A percentile compares a stretch with the other conserved stretches of the same genome.
These are phyloP conservation scores for Hippocampus mohnikei DNA, from an alignment of 2,113 vertebrate species.

Conservation along the genomic window DNA sequence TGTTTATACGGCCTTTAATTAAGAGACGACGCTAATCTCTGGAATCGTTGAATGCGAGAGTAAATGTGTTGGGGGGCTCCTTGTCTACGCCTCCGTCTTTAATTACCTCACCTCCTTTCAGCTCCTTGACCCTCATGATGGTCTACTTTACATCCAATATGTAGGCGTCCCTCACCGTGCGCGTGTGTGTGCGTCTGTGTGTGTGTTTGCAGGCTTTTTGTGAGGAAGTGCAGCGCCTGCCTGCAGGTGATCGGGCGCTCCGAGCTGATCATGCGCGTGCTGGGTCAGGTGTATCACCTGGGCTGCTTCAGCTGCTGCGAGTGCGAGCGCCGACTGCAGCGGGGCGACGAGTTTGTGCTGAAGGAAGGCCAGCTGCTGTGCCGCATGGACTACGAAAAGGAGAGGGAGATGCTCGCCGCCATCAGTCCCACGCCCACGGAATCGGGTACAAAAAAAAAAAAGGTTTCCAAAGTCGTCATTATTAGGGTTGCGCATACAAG, in stretches of 20 bases:
- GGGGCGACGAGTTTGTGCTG: conserved; percentile 87
- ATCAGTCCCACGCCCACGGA: conserved; percentile 84
- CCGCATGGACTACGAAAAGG: conserved; percentile 87
- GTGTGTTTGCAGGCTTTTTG: conserved; percentile 76
- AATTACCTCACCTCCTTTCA: conserved; percentile 34
- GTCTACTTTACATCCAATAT: conserved; percentile 2
- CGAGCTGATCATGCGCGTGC: conserved; percentile 86
- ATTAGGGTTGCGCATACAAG: too few species aligned
- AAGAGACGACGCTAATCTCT: conserved; percentile 58
- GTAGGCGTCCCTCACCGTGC: background rate
- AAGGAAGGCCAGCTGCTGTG: conserved; percentile 89
- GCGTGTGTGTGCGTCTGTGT: background rate
- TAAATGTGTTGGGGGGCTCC: conserved; percentile 36
- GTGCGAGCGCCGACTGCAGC: conserved; percentile 84
- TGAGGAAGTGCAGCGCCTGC: conserved; percentile 86
- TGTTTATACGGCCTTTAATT: conserved; percentile 64
- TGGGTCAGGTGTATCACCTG: conserved; percentile 85
- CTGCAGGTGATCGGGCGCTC: conserved; percentile 82
- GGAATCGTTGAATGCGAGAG: conserved; percentile 38
- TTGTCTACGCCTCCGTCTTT: conserved; percentile 35
- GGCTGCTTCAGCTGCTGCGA: conserved; percentile 89
- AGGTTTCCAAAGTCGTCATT: too few species aligned
- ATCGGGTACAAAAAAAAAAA: conserved; percentile 66
- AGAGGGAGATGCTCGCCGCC: conserved; percentile 84
- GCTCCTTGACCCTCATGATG: conserved; percentile 11